Base-by-base conservation (phyloP, 2,113 vertebrate genomes). In the Platichthys flesus region DNA sequence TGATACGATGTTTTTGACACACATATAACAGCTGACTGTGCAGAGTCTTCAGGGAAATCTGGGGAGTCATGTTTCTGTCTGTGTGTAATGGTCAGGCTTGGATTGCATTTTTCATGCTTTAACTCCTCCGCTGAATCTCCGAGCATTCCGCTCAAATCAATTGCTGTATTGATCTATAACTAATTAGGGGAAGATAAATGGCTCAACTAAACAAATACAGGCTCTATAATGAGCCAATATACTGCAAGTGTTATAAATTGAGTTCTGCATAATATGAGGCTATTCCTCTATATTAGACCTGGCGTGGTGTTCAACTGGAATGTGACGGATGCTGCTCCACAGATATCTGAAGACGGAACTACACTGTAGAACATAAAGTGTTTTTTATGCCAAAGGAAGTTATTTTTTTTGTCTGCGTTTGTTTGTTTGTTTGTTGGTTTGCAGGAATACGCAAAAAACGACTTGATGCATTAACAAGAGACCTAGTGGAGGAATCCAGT, bases 111-210 rank as follows among this genome's bases (percentile, higher is more conserved):
- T 86, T 86, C 79, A 87, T 85, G 83, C 89, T 90, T 90, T 92
- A 89, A 92, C 89, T 89, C 87, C 80, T 87, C 78, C 71, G 78
- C 82, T 81, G 85, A 88, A 90, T 91, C 89, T 91, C 78, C 23
- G 60, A 76, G 86, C 85, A 86, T 85, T 88, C 82, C 88, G 85
- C 88, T 31, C 93, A 94, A 95, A 95, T 94, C 94, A 94, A 94
- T 95, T 91, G 91, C 74, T 54, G 85, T 93, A 95, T 94, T 93
- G 94, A 95, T 95, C 92, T 87, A 88, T 85, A 89, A 91, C 93
- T 94, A 95, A 94, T 95, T 94, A 94, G 90, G 73, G 74, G 65
- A 92, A 93, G 94, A 94, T 94, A 91, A 94, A 94, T 92, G 89
- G 89, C 90, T 88, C 76, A 82, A 85, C 90, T 92, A 90, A 78